A percentile compares a stretch with the other conserved stretches of the same genome.
Conservation (phyloP, 2,797 vertebrate genomes). For the Crypturellus tataupa region DNA sequence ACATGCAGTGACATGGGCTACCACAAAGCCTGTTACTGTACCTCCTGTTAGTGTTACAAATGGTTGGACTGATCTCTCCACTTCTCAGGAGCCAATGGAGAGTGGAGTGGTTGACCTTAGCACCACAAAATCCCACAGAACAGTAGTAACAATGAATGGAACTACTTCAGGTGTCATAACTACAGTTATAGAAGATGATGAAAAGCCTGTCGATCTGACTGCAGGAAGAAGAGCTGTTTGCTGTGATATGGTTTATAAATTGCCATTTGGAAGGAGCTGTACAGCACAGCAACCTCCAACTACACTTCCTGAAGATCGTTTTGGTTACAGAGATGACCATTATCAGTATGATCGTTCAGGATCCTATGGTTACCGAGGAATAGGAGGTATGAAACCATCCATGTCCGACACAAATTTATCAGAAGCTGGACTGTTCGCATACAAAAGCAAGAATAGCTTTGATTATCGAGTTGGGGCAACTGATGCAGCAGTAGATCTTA, state of each 20-base stretch:
- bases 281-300: slow-evolving; percentile 89
- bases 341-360: slow-evolving; percentile 89
- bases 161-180: slow-evolving; percentile 88
- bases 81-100: slow-evolving; percentile 79
- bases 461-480: slow-evolving; percentile 87
- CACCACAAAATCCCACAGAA: slow-evolving; percentile 91
- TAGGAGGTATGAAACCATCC: slow-evolving; percentile 91
- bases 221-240: slow-evolving; percentile 93
- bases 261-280: slow-evolving; percentile 96
- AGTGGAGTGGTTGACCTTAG: slow-evolving; percentile 93
- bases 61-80: slow-evolving; percentile 81
- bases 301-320: slow-evolving; percentile 91
- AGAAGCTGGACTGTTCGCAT: slow-evolving; percentile 89
- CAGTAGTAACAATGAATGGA: slow-evolving; percentile 90
- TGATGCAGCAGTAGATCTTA: slow-evolving; percentile 95
- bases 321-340: slow-evolving; percentile 90
- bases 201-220: slow-evolving; percentile 95
- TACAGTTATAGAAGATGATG: slow-evolving; percentile 92
- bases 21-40: slow-evolving; percentile 81
- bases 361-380: slow-evolving; percentile 85
- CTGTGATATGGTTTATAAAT: slow-evolving; percentile 96
- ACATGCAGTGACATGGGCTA: slow-evolving; percentile 71
- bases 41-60: slow-evolving; percentile 82
- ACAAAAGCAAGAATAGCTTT: slow-evolving; percentile 91
- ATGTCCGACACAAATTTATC: slow-evolving; percentile 92